phyloP scores from a whole-genome alignment of 2,113 vertebrate species.

The Pelodiscus sinensis region DNA sequence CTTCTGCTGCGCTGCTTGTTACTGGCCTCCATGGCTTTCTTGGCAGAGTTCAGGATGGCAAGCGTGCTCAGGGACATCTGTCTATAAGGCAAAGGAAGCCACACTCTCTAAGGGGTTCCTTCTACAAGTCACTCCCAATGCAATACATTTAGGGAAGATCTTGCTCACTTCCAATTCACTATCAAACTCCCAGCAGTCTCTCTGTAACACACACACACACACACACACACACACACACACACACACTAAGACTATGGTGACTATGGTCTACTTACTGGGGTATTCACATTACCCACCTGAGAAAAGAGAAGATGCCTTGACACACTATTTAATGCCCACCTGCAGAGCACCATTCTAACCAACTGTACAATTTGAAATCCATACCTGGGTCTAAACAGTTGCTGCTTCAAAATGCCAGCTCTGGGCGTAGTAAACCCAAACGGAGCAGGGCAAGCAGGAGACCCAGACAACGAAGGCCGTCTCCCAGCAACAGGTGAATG shows the following conservation, averaged over 20 bases:
- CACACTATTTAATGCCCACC: neutral
- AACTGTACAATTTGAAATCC: neutral
- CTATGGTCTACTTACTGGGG: neutral
- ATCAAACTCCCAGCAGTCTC: too few relatives aligned
- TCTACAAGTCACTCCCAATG: fast-evolving
- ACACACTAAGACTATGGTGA: neutral
- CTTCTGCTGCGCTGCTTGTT: constrained; percentile 47
- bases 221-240: neutral
- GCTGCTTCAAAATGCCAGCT: neutral
- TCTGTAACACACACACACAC: neutral
- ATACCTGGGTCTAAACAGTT: constrained; percentile 60
- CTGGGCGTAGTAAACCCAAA: neutral
- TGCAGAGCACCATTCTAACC: fast-evolving
- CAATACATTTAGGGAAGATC: neutral
- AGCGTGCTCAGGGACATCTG: constrained; percentile 67
- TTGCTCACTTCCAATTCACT: neutral
- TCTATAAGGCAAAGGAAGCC: constrained; percentile 49
- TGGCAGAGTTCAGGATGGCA: constrained; percentile 80
- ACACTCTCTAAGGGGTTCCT: neutral
- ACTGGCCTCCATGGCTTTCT: constrained; percentile 45
- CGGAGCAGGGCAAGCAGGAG: neutral
- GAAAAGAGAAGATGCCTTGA: neutral
- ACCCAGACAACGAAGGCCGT: neutral
- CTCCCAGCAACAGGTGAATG: neutral
- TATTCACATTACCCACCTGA: neutral